Evolutionary conservation across 2,113 vertebrate genomes (phyloP), one percentile per base, ranked within the genome.

Genomic region (Eulacestoma nigropectus): DNA sequence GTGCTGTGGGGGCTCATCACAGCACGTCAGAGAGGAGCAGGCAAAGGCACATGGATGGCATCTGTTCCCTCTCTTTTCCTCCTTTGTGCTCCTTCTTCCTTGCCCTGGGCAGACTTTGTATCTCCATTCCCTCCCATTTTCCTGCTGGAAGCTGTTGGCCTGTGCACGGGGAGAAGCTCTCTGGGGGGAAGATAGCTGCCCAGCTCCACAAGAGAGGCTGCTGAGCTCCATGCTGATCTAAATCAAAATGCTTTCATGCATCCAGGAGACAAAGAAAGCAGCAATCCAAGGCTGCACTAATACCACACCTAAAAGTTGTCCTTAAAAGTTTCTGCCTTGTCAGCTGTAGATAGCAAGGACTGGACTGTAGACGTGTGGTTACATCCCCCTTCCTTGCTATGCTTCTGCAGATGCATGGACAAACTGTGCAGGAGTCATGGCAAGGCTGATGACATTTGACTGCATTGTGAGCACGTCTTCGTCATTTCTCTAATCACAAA

Each of bases 41-140:
- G 55, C 53, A 81, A 77, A 87, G 10, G 59, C 78, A 84, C 55
- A 50, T 33, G 75, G 55, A 90, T 83, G 85, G 63, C 95, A 93
- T 76, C 96, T 92, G 85, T 57, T 96, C 59, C 53, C n/a, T 91
- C 55, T 23, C 32, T 67, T 92, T 86, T 81, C 42, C 47, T 84
- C 63, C 50, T 93, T 91, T 90, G 83, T 95, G 83, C 19, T 89
- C 47, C 35, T 70, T 89, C 64, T 42, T 78, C 41, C 47, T 90
- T 11, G 1, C 47, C 77, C 39, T 13, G 9, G 44, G 53, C 63
- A 86, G 87, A 83, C 7, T 72, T 78, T 69, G 9, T n/a, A 85
- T 65, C 41, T 92, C 63, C 4, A 3, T 81, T 87, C 60, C 37
- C 44, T 92, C 84, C 52, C 41, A 33, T 70, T 90, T 84, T 89